Evolutionary conservation across 2,888 invertebrate species (phyloP).

Genomic region (Serripes groenlandicus): DNA sequence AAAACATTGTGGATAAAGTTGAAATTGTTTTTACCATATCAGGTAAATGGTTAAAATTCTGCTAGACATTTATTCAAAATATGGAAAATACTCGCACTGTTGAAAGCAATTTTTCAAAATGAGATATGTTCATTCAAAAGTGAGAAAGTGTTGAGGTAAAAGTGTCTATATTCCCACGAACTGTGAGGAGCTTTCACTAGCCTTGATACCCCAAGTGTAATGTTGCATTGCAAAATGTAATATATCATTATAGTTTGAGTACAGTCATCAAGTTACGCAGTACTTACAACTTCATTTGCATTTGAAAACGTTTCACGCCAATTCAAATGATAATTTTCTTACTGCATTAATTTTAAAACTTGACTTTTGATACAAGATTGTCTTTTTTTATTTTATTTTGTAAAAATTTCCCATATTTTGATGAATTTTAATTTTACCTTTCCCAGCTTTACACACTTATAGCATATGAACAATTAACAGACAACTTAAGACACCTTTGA

Average conservation of each 20-base stretch:
- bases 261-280: conserved; percentile 7
- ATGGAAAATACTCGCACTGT: neutral
- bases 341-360: too few species aligned
- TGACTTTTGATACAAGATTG: too few species aligned
- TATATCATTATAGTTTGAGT: conserved; percentile 14
- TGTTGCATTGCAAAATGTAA: conserved; percentile 26
- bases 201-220: conserved; percentile 13
- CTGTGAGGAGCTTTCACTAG: neutral
- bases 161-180: conserved; percentile 8
- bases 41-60: too few species aligned
- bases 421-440: too few species aligned
- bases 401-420: too few species aligned
- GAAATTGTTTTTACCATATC: too few species aligned
- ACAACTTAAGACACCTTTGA: neutral
- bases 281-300: conserved; percentile 14
- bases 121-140: neutral
- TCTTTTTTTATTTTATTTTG: too few species aligned
- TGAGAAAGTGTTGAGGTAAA: neutral
- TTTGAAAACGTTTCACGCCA: conserved; percentile 7
- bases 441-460: too few species aligned
- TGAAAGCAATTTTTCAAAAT: neutral
- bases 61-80: neutral
- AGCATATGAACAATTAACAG: too few species aligned
- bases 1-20: neutral
- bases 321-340: conserved; percentile 10